Base-by-base conservation (phyloP, 2,797 vertebrate species). In the Mastacembelus armatus region DNA sequence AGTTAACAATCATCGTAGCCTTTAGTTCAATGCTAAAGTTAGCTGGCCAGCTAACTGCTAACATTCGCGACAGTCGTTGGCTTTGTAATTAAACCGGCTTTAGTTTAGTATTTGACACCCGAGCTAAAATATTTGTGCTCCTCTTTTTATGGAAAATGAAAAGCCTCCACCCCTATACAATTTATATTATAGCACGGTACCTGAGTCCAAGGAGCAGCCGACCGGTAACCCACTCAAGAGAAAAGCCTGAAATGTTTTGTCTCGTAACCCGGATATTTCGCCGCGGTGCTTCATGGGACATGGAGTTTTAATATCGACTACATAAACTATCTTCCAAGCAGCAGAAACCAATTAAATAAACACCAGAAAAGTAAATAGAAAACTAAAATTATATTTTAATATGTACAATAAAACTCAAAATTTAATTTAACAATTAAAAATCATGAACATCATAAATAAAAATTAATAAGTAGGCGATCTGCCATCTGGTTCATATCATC, bases 261-360 rank as follows among this genome's bases (percentile, higher is more conserved):
- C 32, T 7, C 2, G 3, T 2, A n/a, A 5, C 4, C 2, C 1
- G 8, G 16, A 8, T 7, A 18, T 5, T 2, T 5, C 8, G 1
- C 26, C 71, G 66, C 51, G 22, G 18, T 64, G 82, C 56, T 21
- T 66, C 18, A 18, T 75, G 87, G 84, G 80, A 83, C 7, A 35
- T 52, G 67, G 19, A 70, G 77, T 83, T 57, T 14, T 43, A n/a
- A 7, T 24, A 26, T 26, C 26, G 26, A 5, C 24, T 5, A 26
- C 26, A 26, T 3, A 26, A 26, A 26, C 24, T n/a, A n/a, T 3
- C 11, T 32, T 5, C 4, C 1, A 19, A 5, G 14, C 10, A 4
- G 5, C 4, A 1, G 21, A 44, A 35, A 38, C 15, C 1, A 16
- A 27, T 2, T 3, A 19, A 10, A 29, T 8, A 0, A 26, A 35